phyloP scores from a whole-genome alignment of 2,797 vertebrate species.

The Pseudotriccus pelzelni region DNA sequence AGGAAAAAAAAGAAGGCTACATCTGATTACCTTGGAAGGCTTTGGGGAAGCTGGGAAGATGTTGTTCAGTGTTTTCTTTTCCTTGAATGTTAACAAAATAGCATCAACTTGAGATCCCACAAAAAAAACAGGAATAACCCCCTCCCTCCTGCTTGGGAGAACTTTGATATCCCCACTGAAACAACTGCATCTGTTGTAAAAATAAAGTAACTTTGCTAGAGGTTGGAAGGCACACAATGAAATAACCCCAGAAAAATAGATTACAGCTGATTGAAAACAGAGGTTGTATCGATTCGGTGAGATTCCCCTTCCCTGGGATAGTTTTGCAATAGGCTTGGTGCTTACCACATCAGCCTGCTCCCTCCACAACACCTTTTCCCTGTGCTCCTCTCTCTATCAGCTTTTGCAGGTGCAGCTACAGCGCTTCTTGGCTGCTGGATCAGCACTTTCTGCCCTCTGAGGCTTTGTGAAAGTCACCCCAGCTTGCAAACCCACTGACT shows the following conservation, averaged over 20 bases:
- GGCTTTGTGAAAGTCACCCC: slow-evolving; percentile 34
- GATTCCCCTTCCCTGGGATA: neutral
- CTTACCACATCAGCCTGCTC: neutral
- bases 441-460: slow-evolving; percentile 35
- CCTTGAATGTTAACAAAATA: neutral
- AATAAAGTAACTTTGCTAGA: neutral
- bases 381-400: neutral
- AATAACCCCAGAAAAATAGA: neutral
- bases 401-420: neutral
- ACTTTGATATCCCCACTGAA: neutral
- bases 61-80: neutral
- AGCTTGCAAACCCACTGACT: neutral
- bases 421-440: neutral
- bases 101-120: neutral
- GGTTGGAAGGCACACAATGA: neutral
- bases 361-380: neutral
- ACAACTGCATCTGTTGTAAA: neutral
- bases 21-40: neutral
- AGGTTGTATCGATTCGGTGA: neutral
- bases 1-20: neutral
- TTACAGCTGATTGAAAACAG: neutral
- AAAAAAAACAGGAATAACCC: neutral
- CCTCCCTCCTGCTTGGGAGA: neutral
- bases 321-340: fast-evolving
- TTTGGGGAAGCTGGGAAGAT: neutral